Base-by-base conservation (phyloP, 2,113 vertebrate species). In the Burhinus bistriatus region DNA sequence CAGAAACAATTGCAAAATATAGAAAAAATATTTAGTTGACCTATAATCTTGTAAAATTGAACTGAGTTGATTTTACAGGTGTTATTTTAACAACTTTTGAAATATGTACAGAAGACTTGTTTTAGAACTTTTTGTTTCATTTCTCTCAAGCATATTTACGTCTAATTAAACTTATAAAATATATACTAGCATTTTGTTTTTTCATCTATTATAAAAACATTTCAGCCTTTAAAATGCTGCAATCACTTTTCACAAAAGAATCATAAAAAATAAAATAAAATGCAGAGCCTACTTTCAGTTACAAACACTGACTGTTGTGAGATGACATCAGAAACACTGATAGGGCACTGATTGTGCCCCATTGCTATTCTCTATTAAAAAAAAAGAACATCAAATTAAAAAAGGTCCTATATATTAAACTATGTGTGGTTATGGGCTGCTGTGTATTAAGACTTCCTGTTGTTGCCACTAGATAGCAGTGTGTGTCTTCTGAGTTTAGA, bases 401-500 rank as follows among this genome's bases (percentile, higher is more conserved):
- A 70, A 69, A n/a, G 12, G 3, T 66, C 5, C 3, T 55, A 0
- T 72, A 6, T 93, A 49, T 87, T 76, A 90, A 80, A 54, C 13
- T 15, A 1, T 34, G 9, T 36, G 57, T 26, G 21, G 14, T 12
- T 72, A 32, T 9, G 16, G 14, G 52, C 45, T 91, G 23, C 66
- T 75, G 34, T 30, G 34, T 59, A 23, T 47, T 70, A 42, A 36
- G 81, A 90, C 11, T 97, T 96, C 79, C 91, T 40, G 47, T 12
- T 90, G 1, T 79, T 90, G 59, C 96, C 98, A 97, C 97, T 97
- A 98, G 98, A 98, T 93, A 83, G 97, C 98, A 98, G 97, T 95
- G 72, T 91, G 86, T 92, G 93, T 22, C 97, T 96, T 95, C 90
- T 34, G 14, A 96, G 57, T 80, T 71, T 51, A 52, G 58, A 80